phyloP scores from a whole-genome alignment of 2,888 invertebrate species.

The Drosophila dives region DNA sequence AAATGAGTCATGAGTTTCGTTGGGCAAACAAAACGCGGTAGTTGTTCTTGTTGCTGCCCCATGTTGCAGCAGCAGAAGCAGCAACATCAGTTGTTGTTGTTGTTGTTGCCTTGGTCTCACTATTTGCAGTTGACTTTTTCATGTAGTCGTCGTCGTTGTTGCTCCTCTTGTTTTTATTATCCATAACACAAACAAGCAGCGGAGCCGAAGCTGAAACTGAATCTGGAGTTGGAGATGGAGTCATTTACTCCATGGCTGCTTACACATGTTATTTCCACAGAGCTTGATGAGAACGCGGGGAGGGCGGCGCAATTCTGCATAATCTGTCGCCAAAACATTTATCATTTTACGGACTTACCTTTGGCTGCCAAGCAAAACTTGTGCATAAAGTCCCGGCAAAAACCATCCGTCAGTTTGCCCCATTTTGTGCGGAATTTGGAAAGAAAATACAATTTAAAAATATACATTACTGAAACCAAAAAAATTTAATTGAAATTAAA shows the following conservation, averaged over 20 bases:
- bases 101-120: constrained; percentile 46
- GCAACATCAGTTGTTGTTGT: constrained; percentile 21
- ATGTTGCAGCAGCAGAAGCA: constrained; percentile 26
- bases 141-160: constrained; percentile 66
- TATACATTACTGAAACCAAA: not conserved
- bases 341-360: constrained; percentile 67
- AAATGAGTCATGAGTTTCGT: constrained; percentile 82
- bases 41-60: constrained; percentile 47
- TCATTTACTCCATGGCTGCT: constrained; percentile 46
- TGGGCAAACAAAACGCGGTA: constrained; percentile 72
- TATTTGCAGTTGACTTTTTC: constrained; percentile 78
- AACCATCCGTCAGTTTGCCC: not conserved
- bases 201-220: constrained; percentile 16
- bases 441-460: constrained; percentile 2
- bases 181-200: constrained; percentile 70
- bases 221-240: constrained; percentile 30
- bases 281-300: not conserved
- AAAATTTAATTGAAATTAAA: not conserved
- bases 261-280: constrained; percentile 60
- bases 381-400: not conserved
- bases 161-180: constrained; percentile 56
- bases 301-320: not conserved
- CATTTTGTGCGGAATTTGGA: constrained; percentile 18
- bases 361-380: constrained; percentile 31
- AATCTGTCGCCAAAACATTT: constrained; percentile 58